These are phyloP conservation scores for Ranitomeya imitator DNA, from an alignment of 2,113 vertebrate species.

Conservation along the genomic window DNA sequence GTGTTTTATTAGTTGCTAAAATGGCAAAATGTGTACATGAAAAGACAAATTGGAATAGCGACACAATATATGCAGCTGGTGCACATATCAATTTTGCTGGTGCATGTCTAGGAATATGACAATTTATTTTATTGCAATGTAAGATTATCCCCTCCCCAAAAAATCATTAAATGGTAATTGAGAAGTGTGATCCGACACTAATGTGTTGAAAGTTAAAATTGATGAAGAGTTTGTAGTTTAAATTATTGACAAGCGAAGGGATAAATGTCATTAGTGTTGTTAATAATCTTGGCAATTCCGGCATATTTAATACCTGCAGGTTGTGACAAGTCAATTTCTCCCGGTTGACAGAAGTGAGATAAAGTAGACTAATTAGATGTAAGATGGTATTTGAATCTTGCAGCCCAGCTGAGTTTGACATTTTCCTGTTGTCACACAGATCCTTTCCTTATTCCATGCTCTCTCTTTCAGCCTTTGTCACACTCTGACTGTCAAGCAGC, in stretches of 20 bases:
- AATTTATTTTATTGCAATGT: background rate
- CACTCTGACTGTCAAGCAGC: conserved; percentile 84
- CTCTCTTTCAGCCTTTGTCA: conserved; percentile 84
- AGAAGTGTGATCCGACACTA: conserved; percentile 60
- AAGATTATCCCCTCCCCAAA: background rate
- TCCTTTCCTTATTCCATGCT: conserved; percentile 56
- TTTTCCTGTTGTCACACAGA: conserved; percentile 61
- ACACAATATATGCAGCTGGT: background rate
- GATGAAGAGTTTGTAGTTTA: conserved; percentile 60
- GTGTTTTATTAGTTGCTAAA: no score
- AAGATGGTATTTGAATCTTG: conserved; percentile 61
- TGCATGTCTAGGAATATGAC: background rate
- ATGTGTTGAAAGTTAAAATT: conserved; percentile 63
- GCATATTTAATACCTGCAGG: conserved; percentile 63
- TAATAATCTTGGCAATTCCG: conserved; percentile 63
- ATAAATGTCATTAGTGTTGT: conserved; percentile 64
- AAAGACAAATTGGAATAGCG: background rate
- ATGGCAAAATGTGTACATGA: no score
- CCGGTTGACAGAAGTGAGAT: conserved; percentile 59
- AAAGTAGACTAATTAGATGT: conserved; percentile 64
- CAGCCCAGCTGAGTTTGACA: conserved; percentile 63
- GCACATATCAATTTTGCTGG: background rate
- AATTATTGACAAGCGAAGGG: conserved; percentile 66
- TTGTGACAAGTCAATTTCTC: conserved; percentile 63
- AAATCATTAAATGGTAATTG: conserved; percentile 54